Evolutionary conservation across 2,797 vertebrate genomes (phyloP), one percentile per base, ranked within the genome.

Genomic region (Gymnoscopelus braueri): DNA sequence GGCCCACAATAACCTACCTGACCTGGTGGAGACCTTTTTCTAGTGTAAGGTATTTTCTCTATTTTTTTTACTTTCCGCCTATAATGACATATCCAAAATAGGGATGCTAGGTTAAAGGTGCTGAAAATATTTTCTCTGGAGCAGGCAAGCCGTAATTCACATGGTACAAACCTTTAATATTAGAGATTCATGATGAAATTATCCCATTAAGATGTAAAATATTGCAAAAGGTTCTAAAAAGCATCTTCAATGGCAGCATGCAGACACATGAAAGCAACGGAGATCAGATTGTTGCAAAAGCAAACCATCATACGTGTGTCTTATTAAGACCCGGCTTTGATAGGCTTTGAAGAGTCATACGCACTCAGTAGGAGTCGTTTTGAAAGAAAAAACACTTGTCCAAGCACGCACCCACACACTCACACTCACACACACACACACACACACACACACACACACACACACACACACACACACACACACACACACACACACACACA

Each of bases 351-450:
- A 65, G 14, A 78, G 56, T 11, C 29, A 32, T 56, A 63, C 59
- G 52, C 48, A 71, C n/a, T 3, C 29, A 74, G 64, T 54, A 8
- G 24, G 60, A 62, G 63, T 6, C 53, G 12, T 76, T 58, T 72
- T 74, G 50, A 77, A 87, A 82, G 48, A 57, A n/a, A 14, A 53
- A n/a, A n/a, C 51, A 53, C 51, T 7, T 14, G n/a, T 15, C 6
- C 15, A 19, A 7, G 19, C 15, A 53, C 67, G 7, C 23, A 57
- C 61, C n/a, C 62, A n/a, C 26, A 60, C 69, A 19, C 39, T 51
- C 35, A 26, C 52, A 55, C n/a, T 53, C 19, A 72, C 4, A 66
- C 14, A 19, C 7, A 71, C 26, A 51, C 39, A 57, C 23, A 64
- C 62, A 56, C 47, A 61, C 61, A 66, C 63, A 58, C 57, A 59